Conservation (phyloP, 1,140 invertebrate genomes). For the Ostrea denselamellosa region DNA sequence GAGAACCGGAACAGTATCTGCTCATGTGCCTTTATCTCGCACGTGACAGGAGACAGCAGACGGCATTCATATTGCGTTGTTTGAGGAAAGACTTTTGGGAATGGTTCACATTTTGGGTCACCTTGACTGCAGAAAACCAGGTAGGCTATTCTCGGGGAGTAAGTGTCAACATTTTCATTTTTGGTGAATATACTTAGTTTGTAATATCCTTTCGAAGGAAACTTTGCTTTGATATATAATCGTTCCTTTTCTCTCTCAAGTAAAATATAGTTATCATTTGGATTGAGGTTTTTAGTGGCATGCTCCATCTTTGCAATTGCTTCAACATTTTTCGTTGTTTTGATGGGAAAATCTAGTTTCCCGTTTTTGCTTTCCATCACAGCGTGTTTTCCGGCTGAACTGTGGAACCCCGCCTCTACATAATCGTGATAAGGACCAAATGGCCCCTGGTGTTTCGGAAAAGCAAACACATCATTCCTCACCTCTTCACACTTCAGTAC, state of each 20-base stretch:
- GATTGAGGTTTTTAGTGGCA: neutral
- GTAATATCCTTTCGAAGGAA: constrained; percentile 47
- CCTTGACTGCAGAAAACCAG: constrained; percentile 7
- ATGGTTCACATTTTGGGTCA: neutral
- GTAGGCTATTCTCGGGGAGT: constrained; percentile 32
- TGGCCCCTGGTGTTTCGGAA: constrained; percentile 31
- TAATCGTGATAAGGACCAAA: constrained; percentile 47
- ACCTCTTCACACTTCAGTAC: constrained; percentile 14
- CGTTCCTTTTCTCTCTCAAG: neutral
- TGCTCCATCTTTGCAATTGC: constrained; percentile 33
- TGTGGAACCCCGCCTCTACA: constrained; percentile 42
- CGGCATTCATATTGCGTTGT: constrained; percentile 39
- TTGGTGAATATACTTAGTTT: constrained; percentile 45
- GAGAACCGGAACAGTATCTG: neutral
- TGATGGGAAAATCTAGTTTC: constrained; percentile 1
- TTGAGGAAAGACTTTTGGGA: constrained; percentile 32
- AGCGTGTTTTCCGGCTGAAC: neutral
- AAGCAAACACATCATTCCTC: neutral
- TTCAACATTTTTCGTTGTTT: constrained; percentile 33
- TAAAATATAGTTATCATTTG: constrained; percentile 22
- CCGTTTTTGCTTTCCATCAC: neutral
- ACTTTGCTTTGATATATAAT: constrained; percentile 36
- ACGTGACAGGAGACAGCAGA: neutral
- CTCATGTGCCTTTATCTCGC: neutral
- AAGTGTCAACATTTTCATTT: constrained; percentile 45